These are phyloP conservation scores for Lagorchestes hirsutus DNA, from an alignment of 2,797 vertebrate species.

Conservation along the genomic window DNA sequence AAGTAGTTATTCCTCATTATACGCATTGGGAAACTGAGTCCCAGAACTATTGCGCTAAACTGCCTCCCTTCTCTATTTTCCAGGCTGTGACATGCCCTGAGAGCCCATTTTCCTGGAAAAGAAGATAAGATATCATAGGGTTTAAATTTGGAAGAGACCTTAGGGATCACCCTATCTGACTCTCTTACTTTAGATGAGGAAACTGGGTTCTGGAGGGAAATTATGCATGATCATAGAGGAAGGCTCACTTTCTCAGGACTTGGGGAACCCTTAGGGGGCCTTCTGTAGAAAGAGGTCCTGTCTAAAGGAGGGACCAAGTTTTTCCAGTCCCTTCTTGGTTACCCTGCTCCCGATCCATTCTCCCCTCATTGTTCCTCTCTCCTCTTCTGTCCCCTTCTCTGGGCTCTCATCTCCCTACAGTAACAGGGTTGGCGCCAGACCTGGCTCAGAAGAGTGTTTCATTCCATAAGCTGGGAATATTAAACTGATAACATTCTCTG, in stretches of 20 bases:
- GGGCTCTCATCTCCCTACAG: conserved; percentile 2
- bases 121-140: neutral
- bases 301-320: conserved; percentile 6
- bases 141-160: neutral
- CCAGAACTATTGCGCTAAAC: neutral
- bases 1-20: neutral
- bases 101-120: neutral
- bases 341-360: neutral
- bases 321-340: neutral
- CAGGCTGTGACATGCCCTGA: neutral
- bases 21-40: neutral
- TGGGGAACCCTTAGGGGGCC: neutral
- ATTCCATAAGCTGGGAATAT: conserved; percentile 76
- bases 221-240: neutral
- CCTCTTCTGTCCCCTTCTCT: neutral
- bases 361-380: neutral
- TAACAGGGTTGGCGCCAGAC: conserved; percentile 56
- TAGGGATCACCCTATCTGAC: neutral
- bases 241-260: neutral
- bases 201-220: neutral
- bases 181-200: neutral
- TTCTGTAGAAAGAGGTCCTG: neutral
- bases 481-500: conserved; percentile 49
- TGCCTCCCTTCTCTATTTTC: neutral
- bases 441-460: conserved; percentile 61